These are phyloP conservation scores for Rhyacophila brunnea DNA, from an alignment of 1,140 invertebrate species.

Conservation along the genomic window DNA sequence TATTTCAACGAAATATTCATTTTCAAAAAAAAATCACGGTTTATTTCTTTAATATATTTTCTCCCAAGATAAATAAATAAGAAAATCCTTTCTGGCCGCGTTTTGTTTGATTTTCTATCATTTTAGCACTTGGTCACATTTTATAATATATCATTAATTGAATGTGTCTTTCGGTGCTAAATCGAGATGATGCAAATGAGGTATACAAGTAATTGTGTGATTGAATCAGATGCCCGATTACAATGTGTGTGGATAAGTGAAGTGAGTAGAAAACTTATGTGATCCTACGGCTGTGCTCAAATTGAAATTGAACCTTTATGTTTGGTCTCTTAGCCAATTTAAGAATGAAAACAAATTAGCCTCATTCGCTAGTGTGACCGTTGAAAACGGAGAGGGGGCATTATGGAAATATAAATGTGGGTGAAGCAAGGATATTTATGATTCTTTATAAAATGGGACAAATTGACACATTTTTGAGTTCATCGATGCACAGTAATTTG, in stretches of 20 bases:
- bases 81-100: no score
- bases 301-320: constrained; percentile 36
- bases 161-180: no score
- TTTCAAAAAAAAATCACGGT: no score
- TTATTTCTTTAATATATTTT: no score
- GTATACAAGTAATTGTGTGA: neutral
- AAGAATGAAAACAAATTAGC: constrained; percentile 37
- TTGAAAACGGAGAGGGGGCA: constrained; percentile 13
- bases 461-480: no score
- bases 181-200: neutral
- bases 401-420: constrained; percentile 20
- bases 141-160: neutral
- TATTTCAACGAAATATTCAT: no score
- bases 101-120: constrained; percentile 5
- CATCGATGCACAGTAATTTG: no score
- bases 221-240: neutral
- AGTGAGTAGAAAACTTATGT: constrained; percentile 27
- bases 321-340: constrained; percentile 35
- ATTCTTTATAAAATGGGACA: neutral
- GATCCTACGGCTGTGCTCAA: constrained; percentile 32
- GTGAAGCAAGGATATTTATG: constrained; percentile 21
- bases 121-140: constrained; percentile 14
- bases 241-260: constrained; percentile 10
- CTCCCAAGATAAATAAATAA: no score
- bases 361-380: constrained; percentile 30